Base-by-base conservation (phyloP, 2,113 vertebrate genomes). In the Euleptes europaea region DNA sequence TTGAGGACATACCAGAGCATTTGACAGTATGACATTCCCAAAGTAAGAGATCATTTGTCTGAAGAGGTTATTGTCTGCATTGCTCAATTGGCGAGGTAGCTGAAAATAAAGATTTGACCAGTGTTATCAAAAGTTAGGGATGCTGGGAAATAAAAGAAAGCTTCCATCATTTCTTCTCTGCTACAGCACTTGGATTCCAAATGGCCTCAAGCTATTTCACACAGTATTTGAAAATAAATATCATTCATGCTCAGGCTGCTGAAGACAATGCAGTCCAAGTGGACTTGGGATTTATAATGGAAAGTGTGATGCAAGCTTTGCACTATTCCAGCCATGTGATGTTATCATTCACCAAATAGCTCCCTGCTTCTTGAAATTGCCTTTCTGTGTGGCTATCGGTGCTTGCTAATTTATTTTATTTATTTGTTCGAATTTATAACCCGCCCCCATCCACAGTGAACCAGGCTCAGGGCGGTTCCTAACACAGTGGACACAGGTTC, bases 151-250 rank as follows among this genome's bases (percentile, higher is more conserved):
- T 88, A 89, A 90, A 90, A 86, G 31, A 49, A 94, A 91, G 88
- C 67, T 78, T 76, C 31, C 72, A 73, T 9, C 71, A 70, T 57
- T 60, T 40, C 35, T 38, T 47, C 31, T 49, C 31, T 3, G 1
- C 31, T 49, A 33, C 13, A 2, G 82, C 88, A 69, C 84, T 57
- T 42, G 87, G 87, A 90, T 89, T 93, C 87, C 72, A 91, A 91
- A 91, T 87, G 87, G 86, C 72, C 88, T 80, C 31, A 76, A 93
- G 93, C 80, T 89, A 94, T 94, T 95, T 94, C 91, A 80, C 83
- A 93, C 87, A 94, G 84, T 93, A 93, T 94, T 94, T 89, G 92
- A 91, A 94, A 93, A 94, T 92, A 92, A 95, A 94, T 94, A 92
- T 90, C 92, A 86, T 86, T 94, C 94, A 90, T 94, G 91, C 81